These are phyloP conservation scores for Tridacna gigas DNA, from an alignment of 2,888 invertebrate species.

Conservation along the genomic window DNA sequence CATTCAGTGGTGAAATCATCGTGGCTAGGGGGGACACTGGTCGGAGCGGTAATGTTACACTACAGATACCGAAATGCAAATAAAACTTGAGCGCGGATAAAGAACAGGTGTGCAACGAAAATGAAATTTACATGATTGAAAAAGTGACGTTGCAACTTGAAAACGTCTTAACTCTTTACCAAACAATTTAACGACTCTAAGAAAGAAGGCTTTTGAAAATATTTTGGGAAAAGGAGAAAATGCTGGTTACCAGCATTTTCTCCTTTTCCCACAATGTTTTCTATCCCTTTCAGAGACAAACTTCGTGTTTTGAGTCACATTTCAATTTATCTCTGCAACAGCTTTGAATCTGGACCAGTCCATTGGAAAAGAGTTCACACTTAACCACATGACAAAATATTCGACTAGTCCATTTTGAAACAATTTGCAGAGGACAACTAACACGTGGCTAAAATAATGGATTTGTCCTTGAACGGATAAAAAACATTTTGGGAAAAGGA, in stretches of 20 bases:
- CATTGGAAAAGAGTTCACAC: not conserved
- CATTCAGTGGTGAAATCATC: too few relatives aligned
- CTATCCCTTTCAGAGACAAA: too few relatives aligned
- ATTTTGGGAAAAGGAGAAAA: too few relatives aligned
- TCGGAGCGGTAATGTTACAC: not conserved
- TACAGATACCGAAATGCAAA: not conserved
- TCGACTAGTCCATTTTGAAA: not conserved
- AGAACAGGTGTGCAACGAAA: conserved; percentile 17
- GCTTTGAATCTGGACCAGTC: too few relatives aligned
- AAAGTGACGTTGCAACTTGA: conserved; percentile 19
- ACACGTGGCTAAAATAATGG: not conserved
- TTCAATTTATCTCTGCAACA: too few relatives aligned
- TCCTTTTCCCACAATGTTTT: too few relatives aligned
- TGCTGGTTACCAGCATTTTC: too few relatives aligned
- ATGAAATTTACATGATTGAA: conserved; percentile 20
- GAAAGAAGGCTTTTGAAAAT: too few relatives aligned
- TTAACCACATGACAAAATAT: not conserved
- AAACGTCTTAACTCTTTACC: not conserved
- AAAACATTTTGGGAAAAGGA: not conserved
- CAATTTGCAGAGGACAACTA: not conserved
- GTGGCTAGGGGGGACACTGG: too few relatives aligned
- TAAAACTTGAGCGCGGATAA: not conserved
- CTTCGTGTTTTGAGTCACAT: too few relatives aligned
- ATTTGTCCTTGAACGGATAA: not conserved
- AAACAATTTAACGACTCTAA: not conserved